Base-by-base conservation (phyloP, 2,888 invertebrate genomes). In the Tiphia femorata region DNA sequence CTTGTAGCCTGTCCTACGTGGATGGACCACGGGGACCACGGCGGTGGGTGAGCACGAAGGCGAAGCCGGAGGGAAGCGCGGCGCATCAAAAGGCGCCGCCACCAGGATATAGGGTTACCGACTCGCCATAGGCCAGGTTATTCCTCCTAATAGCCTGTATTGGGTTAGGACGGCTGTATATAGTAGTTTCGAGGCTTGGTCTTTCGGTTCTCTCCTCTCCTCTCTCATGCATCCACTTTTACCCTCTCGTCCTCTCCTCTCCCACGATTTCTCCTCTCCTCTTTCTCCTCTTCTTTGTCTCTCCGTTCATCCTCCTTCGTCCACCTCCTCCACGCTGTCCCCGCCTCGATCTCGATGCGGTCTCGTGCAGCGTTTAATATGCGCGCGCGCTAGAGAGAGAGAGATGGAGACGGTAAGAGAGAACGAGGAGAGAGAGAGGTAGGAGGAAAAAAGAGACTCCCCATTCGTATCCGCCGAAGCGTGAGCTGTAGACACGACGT, bases 1-100 rank as follows among this genome's bases (percentile, higher is more conserved):
- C 81, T 81, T 82, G 82, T 82, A 81, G 76, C 73, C 76, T 79
- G 80, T 80, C 80, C 77, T 74, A 72, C 72, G 74, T 73, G 80
- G 76, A 78, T 76, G 78, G 75, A 74, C 78, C 76, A 72, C 71
- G 70, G 63, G 56, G 75, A 73, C 74, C 75, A 78, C 72, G 77
- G 67, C 75, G 73, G 76, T 72, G 73, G 73, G 74, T 75, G 74
- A 77, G 70, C 72, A 67, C 63, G 61, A 29, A 49, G 58, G 65
- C 72, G 69, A 71, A 72, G 70, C 63, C 70, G 66, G 69, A 70
- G 64, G 63, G 62, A 62, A 62, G 50, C 58, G 68, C 73, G 69
- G 73, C 65, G 72, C 76, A 77, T 81, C 81, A 81, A 82, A 72
- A 76, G 80, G 72, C 49, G 74, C 82, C 81, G 82, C 76, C 78